Evolutionary conservation across 2,797 vertebrate genomes (phyloP), one percentile per base, ranked within the genome.

Genomic region (Delichon dasypus): DNA sequence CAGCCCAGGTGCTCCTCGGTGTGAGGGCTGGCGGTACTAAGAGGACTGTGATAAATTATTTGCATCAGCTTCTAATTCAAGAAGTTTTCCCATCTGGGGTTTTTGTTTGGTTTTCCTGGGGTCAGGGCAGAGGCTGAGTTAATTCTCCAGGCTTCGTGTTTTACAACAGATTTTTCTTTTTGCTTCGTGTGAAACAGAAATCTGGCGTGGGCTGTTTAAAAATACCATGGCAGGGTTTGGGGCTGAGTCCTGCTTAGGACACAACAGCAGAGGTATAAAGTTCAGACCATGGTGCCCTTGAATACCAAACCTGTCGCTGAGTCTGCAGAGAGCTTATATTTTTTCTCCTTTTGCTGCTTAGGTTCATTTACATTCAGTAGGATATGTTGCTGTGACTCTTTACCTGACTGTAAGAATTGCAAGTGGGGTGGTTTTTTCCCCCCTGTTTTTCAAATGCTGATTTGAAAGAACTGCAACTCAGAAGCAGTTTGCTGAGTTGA

Each of bases 311-410:
- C 54, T 47, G 27, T 77, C 84, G 12, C 76, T 76, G 2, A 34
- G 36, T 57, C 90, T 94, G 48, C 60, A 92, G 88, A 68, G 40
- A 72, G 47, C 32, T 71, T 57, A 64, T 61, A 55, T 67, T 83
- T 91, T 75, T 90, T 93, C 64, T 80, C n/a, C 68, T 94, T 90
- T 79, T 85, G 54, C 65, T 85, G 62, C 85, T 82, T 54, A 40
- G 42, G 38, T 85, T 95, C 55, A 84, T 86, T 94, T 85, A 32
- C 58, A 53, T 94, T 91, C 88, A 76, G 68, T 71, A 53, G 65
- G 65, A 88, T 78, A 90, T 50, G 42, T 87, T 89, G 54, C 87
- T 62, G 48, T 76, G 60, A 88, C 77, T 55, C 70, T 88, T 74
- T 36, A 88, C 83, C 85, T 74, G 74, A 83, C 68, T 86, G 3